Conservation (phyloP, 1,140 invertebrate species). For the Phenacoccus solenopsis region DNA sequence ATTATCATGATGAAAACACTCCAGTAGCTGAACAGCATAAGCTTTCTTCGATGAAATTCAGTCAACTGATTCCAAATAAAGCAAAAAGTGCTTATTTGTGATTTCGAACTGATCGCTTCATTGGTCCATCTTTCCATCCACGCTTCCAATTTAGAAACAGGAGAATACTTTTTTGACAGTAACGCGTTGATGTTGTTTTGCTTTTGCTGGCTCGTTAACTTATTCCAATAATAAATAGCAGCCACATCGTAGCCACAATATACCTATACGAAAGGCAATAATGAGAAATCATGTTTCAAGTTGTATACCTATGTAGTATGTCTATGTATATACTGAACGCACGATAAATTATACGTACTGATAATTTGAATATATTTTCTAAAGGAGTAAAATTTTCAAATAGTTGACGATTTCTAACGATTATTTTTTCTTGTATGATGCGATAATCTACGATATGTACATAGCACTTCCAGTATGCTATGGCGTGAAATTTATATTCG, state of each 20-base stretch:
- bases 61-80: not conserved
- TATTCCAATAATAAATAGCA: not conserved
- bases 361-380: not conserved
- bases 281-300: not conserved
- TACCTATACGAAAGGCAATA: not conserved
- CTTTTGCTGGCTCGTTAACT: not conserved
- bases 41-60: not conserved
- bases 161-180: not conserved
- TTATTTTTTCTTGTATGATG: not conserved
- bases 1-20: not conserved
- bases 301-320: no score
- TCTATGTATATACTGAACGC: no score
- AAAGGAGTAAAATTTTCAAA: conserved; percentile 3
- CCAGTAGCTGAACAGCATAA: not conserved
- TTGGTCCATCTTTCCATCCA: not conserved
- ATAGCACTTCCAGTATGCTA: not conserved
- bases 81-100: not conserved
- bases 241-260: not conserved
- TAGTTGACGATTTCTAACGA: not conserved
- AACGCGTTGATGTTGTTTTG: not conserved
- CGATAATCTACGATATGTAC: not conserved
- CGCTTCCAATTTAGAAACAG: not conserved
- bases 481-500: not conserved
- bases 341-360: not conserved
- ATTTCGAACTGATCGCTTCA: not conserved